Evolutionary conservation across 1,140 invertebrate species (phyloP).

Genomic region (Calycopis cecrops): DNA sequence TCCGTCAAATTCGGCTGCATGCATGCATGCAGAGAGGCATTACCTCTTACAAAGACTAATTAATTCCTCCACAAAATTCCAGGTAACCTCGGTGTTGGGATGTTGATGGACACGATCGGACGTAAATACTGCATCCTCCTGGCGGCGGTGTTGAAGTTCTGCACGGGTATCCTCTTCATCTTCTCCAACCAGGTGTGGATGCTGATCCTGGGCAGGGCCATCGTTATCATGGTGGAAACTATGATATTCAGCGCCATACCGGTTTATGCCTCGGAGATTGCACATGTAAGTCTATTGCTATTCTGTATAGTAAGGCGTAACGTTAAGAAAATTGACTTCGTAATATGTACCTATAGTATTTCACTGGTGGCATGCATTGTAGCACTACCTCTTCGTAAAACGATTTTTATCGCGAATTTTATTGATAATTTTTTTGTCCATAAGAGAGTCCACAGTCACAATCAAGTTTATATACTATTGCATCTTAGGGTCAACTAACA

Average conservation of each 20-base stretch:
- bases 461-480: too few species aligned
- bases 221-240: background rate
- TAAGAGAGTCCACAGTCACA: too few species aligned
- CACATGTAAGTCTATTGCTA: constrained; percentile 8
- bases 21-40: too few species aligned
- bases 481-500: too few species aligned
- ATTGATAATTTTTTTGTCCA: too few species aligned
- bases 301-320: background rate
- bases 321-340: too few species aligned
- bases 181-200: constrained; percentile 7
- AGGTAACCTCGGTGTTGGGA: background rate
- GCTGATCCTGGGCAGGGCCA: constrained; percentile 3
- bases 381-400: too few species aligned
- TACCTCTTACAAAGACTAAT: too few species aligned
- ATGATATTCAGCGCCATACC: background rate
- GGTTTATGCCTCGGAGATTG: constrained; percentile 6
- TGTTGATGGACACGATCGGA: background rate
- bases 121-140: constrained; percentile 7
- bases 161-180: background rate
- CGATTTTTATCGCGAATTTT: too few species aligned
- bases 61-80: background rate
- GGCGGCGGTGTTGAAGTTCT: background rate
- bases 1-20: too few species aligned
- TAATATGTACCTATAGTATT: too few species aligned
- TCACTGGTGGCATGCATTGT: too few species aligned